Percentiles rank a stretch among this genome's conserved stretches.
Evolutionary conservation across 1,140 invertebrate species (phyloP).

Genomic region (Drosophila erecta): DNA sequence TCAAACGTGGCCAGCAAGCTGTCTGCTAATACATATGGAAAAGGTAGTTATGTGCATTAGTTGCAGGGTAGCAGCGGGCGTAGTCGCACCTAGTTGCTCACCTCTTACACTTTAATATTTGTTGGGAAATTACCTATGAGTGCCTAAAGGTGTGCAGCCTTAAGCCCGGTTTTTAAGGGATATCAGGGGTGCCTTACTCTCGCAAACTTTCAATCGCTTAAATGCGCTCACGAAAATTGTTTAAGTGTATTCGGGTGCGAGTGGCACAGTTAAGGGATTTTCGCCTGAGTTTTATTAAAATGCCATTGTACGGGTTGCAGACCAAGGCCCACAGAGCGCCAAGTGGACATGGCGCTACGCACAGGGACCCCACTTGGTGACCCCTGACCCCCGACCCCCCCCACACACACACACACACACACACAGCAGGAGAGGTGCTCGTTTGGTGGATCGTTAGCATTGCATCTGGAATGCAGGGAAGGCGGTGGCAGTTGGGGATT

Average conservation of each 20-base stretch:
- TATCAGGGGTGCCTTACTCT: background rate
- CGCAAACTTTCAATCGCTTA: slow-evolving; percentile 16
- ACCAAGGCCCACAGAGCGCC: slow-evolving; percentile 52
- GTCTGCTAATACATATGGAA: slow-evolving; percentile 61
- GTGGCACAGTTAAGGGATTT: slow-evolving; percentile 62
- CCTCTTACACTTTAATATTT: no score
- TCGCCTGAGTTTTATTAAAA: slow-evolving; percentile 75
- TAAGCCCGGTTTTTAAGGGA: no score
- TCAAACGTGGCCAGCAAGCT: slow-evolving; percentile 37
- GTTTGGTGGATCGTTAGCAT: slow-evolving; percentile 61
- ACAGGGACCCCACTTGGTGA: slow-evolving; percentile 5
- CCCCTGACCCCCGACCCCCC: background rate
- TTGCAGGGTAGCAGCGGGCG: slow-evolving; percentile 7
- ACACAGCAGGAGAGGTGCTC: slow-evolving; percentile 18
- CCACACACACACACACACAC: slow-evolving; percentile 8
- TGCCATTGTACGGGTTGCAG: slow-evolving; percentile 47
- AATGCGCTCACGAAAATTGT: slow-evolving; percentile 67
- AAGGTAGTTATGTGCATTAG: slow-evolving; percentile 58
- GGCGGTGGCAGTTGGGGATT: slow-evolving; percentile 32
- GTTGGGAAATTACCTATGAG: no score
- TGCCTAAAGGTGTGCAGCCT: no score
- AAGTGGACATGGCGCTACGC: slow-evolving; percentile 64
- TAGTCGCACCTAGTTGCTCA: background rate
- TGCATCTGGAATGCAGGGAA: slow-evolving; percentile 28
- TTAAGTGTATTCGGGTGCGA: slow-evolving; percentile 44